phyloP scores from a whole-genome alignment of 2,113 vertebrate genomes.

The Entelurus aequoreus region DNA sequence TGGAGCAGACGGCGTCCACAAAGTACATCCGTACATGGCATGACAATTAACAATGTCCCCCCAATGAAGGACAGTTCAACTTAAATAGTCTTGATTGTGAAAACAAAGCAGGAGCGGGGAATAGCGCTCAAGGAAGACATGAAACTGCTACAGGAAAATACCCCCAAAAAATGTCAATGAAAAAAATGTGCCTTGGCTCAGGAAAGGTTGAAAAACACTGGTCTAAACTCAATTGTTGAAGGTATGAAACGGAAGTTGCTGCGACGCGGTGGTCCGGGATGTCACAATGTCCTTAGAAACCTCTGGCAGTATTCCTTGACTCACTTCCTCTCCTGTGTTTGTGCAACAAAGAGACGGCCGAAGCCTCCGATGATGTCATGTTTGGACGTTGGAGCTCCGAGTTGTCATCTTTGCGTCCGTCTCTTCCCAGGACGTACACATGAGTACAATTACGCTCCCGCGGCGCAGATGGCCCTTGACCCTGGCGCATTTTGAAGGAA shows the following conservation, averaged over 20 bases:
- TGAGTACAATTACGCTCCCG: slow-evolving; percentile 2
- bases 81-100: no score
- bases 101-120: no score
- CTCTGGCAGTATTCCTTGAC: neutral
- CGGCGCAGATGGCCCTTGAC: slow-evolving; percentile 13
- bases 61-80: no score
- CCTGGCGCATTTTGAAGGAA: neutral
- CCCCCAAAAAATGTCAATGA: no score
- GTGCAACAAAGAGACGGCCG: neutral
- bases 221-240: neutral
- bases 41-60: no score
- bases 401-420: neutral
- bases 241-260: neutral
- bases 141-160: no score
- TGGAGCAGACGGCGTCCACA: no score
- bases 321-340: neutral
- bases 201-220: no score
- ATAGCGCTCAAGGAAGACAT: no score
- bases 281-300: neutral
- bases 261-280: neutral
- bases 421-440: slow-evolving; percentile 2
- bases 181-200: no score
- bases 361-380: neutral
- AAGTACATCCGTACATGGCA: no score
- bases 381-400: neutral